Evolutionary conservation across 1,140 invertebrate genomes (phyloP).

Genomic region (Anoplolepis gracilipes): DNA sequence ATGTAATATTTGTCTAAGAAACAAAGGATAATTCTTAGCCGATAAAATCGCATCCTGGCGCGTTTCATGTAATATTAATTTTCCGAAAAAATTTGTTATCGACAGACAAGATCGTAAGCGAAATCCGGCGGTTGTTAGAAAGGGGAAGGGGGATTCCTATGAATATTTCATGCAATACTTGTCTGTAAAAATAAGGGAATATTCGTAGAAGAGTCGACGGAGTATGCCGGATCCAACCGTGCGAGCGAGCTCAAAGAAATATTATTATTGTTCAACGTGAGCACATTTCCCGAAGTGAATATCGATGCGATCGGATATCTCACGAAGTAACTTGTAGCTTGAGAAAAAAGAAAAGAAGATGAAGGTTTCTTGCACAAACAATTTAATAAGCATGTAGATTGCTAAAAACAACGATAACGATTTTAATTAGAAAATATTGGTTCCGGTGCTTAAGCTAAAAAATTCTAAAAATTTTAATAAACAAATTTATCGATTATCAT

Average conservation of each 20-base stretch:
- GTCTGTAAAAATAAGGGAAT: slow-evolving; percentile 54
- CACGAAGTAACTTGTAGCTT: neutral
- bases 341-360: neutral
- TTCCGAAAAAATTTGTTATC: slow-evolving; percentile 53
- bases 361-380: neutral
- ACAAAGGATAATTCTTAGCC: slow-evolving; percentile 54
- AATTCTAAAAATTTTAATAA: neutral
- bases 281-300: slow-evolving; percentile 18
- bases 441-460: neutral
- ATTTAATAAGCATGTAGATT: neutral
- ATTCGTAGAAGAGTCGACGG: slow-evolving; percentile 22
- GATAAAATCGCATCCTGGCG: slow-evolving; percentile 37
- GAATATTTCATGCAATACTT: slow-evolving; percentile 63
- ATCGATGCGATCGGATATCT: slow-evolving; percentile 49
- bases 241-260: slow-evolving; percentile 44
- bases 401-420: neutral
- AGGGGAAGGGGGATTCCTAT: neutral
- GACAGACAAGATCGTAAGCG: slow-evolving; percentile 57
- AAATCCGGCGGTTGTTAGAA: slow-evolving; percentile 49
- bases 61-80: slow-evolving; percentile 61
- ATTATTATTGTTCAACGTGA: slow-evolving; percentile 53
- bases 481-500: neutral
- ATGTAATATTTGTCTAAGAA: slow-evolving; percentile 60
- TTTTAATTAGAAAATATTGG: neutral
- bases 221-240: neutral